phyloP scores from a whole-genome alignment of 1,140 invertebrate genomes.

The Eciton burchellii region DNA sequence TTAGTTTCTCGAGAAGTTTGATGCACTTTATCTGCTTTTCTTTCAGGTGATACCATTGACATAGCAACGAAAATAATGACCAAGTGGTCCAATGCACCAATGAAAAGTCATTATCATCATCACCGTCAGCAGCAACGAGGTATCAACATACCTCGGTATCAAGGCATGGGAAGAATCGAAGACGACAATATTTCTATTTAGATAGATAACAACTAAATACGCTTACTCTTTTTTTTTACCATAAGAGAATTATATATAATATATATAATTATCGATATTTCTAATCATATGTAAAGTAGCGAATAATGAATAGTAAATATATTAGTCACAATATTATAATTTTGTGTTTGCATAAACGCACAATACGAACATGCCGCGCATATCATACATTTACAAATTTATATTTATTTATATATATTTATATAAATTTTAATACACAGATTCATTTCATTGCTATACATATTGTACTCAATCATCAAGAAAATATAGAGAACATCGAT shows the following conservation, averaged over 20 bases:
- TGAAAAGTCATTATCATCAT: neutral
- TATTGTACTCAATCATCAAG: no score
- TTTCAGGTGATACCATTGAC: conserved; percentile 70
- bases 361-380: neutral
- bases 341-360: neutral
- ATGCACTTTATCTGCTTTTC: conserved; percentile 40
- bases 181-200: neutral
- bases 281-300: neutral
- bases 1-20: conserved; percentile 36
- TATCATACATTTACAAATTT: no score
- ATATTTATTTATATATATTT: neutral
- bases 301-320: neutral
- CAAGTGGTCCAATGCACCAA: conserved; percentile 61
- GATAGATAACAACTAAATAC: neutral
- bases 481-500: no score
- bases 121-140: neutral
- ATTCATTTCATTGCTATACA: no score
- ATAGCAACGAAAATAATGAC: conserved; percentile 68
- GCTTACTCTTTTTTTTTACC: neutral
- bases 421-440: neutral
- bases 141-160: neutral
- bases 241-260: neutral
- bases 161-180: neutral
- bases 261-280: no score
- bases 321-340: neutral